Evolutionary conservation across 1,140 invertebrate genomes (phyloP).

Genomic region (Brachionus angularis): DNA sequence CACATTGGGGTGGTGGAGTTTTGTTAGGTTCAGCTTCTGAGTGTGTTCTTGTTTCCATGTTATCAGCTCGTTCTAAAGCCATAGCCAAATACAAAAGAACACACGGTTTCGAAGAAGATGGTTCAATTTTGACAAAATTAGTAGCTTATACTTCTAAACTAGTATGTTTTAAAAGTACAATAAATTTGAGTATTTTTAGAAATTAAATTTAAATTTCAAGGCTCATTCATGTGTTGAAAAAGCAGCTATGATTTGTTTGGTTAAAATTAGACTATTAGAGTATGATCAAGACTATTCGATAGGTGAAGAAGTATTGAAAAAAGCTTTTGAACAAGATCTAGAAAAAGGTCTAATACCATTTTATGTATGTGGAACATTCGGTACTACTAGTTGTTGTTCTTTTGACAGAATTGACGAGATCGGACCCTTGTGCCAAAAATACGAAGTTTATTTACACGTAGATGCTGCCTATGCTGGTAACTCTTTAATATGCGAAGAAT

Average conservation of each 20-base stretch:
- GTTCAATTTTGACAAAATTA: constrained; percentile 83
- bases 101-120: constrained; percentile 84
- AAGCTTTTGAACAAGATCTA: constrained; percentile 66
- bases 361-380: constrained; percentile 83
- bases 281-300: constrained; percentile 89
- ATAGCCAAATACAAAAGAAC: constrained; percentile 47
- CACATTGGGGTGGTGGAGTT: constrained; percentile 88
- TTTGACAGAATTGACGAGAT: constrained; percentile 83
- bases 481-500: constrained; percentile 89
- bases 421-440: constrained; percentile 71
- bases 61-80: constrained; percentile 69
- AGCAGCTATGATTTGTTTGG: constrained; percentile 96
- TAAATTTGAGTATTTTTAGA: too few relatives aligned
- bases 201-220: too few relatives aligned
- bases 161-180: too few relatives aligned
- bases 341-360: constrained; percentile 79
- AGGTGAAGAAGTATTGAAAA: constrained; percentile 75
- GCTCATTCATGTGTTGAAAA: constrained; percentile 98
- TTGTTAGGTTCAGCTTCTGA: constrained; percentile 90
- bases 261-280: constrained; percentile 91
- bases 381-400: constrained; percentile 81
- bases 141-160: constrained; percentile 76
- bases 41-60: constrained; percentile 73
- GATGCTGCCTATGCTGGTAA: constrained; percentile 86
- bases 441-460: constrained; percentile 81